Percentiles rank a stretch among this genome's conserved stretches.
phyloP scores from a whole-genome alignment of 2,797 vertebrate species.

The Falco naumanni region DNA sequence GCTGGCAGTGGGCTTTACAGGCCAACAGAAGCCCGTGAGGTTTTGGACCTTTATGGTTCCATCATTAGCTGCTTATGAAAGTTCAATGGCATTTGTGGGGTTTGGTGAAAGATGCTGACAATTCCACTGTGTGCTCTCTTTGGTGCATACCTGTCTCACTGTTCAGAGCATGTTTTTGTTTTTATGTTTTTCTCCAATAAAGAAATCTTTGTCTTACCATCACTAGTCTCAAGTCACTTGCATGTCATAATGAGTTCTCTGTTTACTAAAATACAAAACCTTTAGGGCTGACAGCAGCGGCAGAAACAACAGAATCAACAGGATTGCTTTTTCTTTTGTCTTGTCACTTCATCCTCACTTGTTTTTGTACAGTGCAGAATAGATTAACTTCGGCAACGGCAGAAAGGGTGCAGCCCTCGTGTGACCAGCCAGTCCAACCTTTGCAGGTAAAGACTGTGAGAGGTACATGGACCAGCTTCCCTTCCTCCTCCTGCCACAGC shows the following conservation, averaged over 20 bases:
- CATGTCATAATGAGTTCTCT: conserved; percentile 2
- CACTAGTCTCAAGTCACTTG: not conserved
- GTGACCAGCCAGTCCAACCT: not conserved
- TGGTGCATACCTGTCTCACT: not conserved
- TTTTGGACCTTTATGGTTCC: not conserved
- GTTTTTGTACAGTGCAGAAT: not conserved
- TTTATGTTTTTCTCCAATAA: not conserved
- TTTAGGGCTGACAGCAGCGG: conserved; percentile 17
- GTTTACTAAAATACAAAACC: conserved; percentile 28
- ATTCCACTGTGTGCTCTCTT: not conserved
- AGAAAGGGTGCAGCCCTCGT: not conserved
- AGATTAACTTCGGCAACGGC: not conserved
- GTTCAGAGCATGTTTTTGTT: not conserved
- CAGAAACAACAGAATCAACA: conserved; percentile 29
- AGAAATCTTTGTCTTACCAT: not conserved
- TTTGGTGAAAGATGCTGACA: not conserved
- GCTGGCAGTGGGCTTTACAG: not conserved
- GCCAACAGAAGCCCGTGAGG: not conserved
- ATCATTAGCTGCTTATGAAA: not conserved
- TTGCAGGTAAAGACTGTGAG: not conserved
- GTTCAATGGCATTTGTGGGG: not conserved
- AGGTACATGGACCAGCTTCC: not conserved
- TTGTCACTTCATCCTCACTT: not conserved
- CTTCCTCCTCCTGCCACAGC: not conserved
- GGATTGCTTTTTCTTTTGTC: conserved; percentile 24